Evolutionary conservation across 2,888 invertebrate species (phyloP).

Genomic region (Cremastinae sp.): DNA sequence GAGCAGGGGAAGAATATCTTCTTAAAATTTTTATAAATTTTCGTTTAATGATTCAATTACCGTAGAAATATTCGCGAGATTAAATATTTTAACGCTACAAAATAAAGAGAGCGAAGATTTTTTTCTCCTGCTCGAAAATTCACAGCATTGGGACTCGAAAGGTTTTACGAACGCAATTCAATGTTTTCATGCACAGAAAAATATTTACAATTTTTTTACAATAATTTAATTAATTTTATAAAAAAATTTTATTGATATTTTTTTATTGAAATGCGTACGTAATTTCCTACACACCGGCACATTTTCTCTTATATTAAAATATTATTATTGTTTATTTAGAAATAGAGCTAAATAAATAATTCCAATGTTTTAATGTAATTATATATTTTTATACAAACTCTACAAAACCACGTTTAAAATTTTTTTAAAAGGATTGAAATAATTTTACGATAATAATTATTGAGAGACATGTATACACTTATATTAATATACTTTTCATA

Average conservation of each 20-base stretch:
- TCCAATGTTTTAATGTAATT: conserved; percentile 33
- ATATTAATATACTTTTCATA: neutral
- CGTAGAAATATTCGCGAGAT: neutral
- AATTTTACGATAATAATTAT: conserved; percentile 46
- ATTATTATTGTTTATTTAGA: conserved; percentile 31
- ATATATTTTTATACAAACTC: conserved; percentile 46
- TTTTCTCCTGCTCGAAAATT: conserved; percentile 5
- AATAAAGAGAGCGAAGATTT: conserved; percentile 10
- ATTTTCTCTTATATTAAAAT: conserved; percentile 45
- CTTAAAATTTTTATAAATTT: too few relatives aligned
- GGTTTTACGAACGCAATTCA: conserved; percentile 32
- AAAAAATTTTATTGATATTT: neutral
- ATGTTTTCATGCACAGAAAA: conserved; percentile 19
- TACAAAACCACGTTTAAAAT: conserved; percentile 48
- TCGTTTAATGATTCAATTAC: neutral
- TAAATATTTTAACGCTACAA: neutral
- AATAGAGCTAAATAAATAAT: conserved; percentile 8
- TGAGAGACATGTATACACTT: conserved; percentile 22
- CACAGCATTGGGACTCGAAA: conserved; percentile 25
- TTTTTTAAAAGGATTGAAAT: conserved; percentile 49
- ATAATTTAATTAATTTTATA: too few relatives aligned
- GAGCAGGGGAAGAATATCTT: conserved; percentile 39
- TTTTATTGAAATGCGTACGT: conserved; percentile 22
- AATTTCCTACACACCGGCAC: conserved; percentile 30
- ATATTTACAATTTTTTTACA: too few relatives aligned